A percentile compares a stretch with the other conserved stretches of the same genome.
These are phyloP conservation scores for Bembecia ichneumoniformis DNA, from an alignment of 2,888 invertebrate genomes.

Conservation along the genomic window DNA sequence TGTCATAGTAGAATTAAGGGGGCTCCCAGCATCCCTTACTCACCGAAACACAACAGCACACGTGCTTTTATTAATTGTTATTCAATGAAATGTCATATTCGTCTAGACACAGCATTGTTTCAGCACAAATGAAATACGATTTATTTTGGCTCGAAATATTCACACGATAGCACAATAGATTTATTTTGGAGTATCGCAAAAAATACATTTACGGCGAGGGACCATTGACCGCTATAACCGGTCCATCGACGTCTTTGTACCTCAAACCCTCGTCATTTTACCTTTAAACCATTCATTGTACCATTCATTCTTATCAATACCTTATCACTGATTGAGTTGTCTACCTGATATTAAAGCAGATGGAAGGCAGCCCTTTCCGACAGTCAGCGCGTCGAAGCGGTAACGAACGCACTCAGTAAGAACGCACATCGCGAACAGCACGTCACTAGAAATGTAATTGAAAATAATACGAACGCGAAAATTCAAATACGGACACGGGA, in stretches of 20 bases:
- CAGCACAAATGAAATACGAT: no score
- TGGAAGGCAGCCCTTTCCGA: constrained; percentile 26
- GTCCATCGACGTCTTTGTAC: constrained; percentile 20
- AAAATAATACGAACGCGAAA: constrained; percentile 21
- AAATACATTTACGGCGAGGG: constrained; percentile 8
- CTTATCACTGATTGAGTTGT: constrained; percentile 52
- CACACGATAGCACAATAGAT: background rate
- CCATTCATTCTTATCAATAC: constrained; percentile 17
- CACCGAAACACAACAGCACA: no score
- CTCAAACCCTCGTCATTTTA: constrained; percentile 9
- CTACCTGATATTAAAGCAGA: constrained; percentile 49
- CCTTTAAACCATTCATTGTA: constrained; percentile 22
- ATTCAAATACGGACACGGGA: constrained; percentile 16
- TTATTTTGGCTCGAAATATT: no score
- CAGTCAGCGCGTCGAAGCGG: constrained; percentile 37
- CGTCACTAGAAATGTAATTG: constrained; percentile 18
- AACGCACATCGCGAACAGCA: constrained; percentile 17
- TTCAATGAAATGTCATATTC: no score
- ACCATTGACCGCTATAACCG: constrained; percentile 36
- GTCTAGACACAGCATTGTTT: no score
- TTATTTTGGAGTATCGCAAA: background rate
- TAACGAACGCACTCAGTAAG: constrained; percentile 27
- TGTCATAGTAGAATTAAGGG: no score
- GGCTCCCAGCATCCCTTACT: no score
- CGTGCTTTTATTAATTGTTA: no score